phyloP scores from a whole-genome alignment of 2,888 invertebrate species.

The Acleris emargana region DNA sequence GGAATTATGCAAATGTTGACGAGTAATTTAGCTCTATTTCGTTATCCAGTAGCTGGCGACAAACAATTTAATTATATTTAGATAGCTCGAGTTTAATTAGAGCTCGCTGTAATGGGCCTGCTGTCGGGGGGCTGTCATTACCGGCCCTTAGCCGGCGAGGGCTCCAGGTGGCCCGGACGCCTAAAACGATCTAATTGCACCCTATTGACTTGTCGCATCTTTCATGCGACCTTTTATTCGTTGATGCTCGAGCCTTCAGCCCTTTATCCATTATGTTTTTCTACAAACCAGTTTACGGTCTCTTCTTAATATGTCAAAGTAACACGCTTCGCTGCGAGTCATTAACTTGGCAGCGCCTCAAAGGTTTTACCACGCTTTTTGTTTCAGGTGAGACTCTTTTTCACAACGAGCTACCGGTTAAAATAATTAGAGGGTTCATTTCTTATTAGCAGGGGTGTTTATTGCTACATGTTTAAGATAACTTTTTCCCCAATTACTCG shows the following conservation, averaged over 20 bases:
- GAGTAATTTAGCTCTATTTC: conserved; percentile 13
- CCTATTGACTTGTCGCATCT: conserved; percentile 55
- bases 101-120: conserved; percentile 45
- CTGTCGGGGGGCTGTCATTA: conserved; percentile 44
- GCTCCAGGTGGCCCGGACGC: conserved; percentile 49
- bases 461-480: conserved; percentile 47
- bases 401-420: conserved; percentile 54
- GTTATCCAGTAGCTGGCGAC: conserved; percentile 11
- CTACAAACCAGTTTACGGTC: conserved; percentile 68
- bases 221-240: conserved; percentile 71
- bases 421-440: conserved; percentile 70
- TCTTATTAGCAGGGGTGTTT: conserved; percentile 56
- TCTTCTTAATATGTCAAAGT: conserved; percentile 77
- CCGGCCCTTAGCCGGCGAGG: conserved; percentile 46
- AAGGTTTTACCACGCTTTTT: conserved; percentile 58
- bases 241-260: conserved; percentile 51
- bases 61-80: conserved; percentile 22
- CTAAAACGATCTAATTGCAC: conserved; percentile 65
- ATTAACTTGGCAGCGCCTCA: conserved; percentile 66
- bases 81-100: conserved; percentile 13
- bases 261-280: conserved; percentile 53
- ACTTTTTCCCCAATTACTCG: conserved; percentile 7
- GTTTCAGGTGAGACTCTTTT: conserved; percentile 49
- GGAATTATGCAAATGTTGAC: conserved; percentile 27
- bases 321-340: conserved; percentile 61